Conservation (phyloP, 2,797 vertebrate species). For the Esox lucius region DNA sequence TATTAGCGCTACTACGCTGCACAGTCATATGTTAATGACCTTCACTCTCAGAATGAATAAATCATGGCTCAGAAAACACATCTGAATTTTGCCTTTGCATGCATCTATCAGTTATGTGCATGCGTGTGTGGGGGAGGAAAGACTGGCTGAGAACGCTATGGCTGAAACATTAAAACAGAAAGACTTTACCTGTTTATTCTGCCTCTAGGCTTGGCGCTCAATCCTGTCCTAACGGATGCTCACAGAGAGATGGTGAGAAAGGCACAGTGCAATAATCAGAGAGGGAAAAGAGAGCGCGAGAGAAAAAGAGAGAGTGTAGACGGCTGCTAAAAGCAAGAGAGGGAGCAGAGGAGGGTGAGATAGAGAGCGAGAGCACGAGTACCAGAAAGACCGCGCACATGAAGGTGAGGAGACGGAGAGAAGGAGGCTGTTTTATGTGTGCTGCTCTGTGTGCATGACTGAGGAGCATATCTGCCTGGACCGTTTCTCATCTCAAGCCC, state of each 20-base stretch:
- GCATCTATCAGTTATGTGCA: conserved; percentile 35
- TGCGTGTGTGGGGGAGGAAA: conserved; percentile 19
- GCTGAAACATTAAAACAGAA: conserved; percentile 60
- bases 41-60: conserved; percentile 70
- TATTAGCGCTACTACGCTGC: conserved; percentile 62
- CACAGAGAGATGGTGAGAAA: conserved; percentile 54
- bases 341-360: conserved; percentile 41
- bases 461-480: conserved; percentile 45
- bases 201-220: conserved; percentile 44
- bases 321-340: conserved; percentile 45
- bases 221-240: conserved; percentile 54
- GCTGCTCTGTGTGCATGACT: conserved; percentile 46
- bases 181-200: conserved; percentile 52
- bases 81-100: conserved; percentile 53
- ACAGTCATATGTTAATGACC: conserved; percentile 75
- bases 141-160: conserved; percentile 16
- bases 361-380: conserved; percentile 42
- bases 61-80: conserved; percentile 69
- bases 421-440: conserved; percentile 43
- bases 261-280: conserved; percentile 41
- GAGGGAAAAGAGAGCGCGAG: conserved; percentile 58
- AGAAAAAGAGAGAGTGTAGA: conserved; percentile 64
- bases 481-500: conserved; percentile 47
- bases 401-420: not conserved
- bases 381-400: conserved; percentile 30